Conservation (phyloP, 2,113 vertebrate species). For the Ceyx margarethae region DNA sequence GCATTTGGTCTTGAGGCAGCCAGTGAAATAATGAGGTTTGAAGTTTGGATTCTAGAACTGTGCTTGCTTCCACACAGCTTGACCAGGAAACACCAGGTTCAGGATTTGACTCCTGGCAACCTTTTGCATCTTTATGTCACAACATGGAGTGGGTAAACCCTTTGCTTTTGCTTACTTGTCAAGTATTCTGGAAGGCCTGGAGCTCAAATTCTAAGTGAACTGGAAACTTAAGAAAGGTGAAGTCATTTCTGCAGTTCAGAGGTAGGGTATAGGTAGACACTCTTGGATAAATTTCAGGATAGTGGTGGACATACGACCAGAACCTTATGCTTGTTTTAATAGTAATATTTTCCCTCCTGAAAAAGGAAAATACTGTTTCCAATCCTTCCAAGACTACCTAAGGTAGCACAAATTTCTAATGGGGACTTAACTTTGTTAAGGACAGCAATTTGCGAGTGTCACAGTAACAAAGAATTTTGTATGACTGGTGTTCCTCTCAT, state of each 20-base stretch:
- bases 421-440: neutral
- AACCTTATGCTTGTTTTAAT: neutral
- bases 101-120: neutral
- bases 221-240: neutral
- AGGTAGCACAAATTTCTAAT: neutral
- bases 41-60: neutral
- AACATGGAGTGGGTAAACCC: neutral
- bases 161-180: neutral
- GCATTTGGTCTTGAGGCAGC: neutral
- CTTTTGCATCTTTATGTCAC: neutral
- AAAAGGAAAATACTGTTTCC: neutral
- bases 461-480: neutral
- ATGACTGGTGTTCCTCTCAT: neutral
- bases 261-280: neutral
- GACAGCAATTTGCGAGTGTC: neutral
- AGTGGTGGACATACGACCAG: neutral
- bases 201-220: neutral
- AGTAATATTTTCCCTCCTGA: neutral
- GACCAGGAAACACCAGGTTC: neutral
- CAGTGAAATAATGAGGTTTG: neutral
- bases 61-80: neutral
- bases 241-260: neutral
- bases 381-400: neutral
- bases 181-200: neutral
- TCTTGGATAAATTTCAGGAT: neutral